A percentile compares a stretch with the other conserved stretches of the same genome.
Evolutionary conservation across 2,888 invertebrate genomes (phyloP).

Genomic region (Nomada fucata): DNA sequence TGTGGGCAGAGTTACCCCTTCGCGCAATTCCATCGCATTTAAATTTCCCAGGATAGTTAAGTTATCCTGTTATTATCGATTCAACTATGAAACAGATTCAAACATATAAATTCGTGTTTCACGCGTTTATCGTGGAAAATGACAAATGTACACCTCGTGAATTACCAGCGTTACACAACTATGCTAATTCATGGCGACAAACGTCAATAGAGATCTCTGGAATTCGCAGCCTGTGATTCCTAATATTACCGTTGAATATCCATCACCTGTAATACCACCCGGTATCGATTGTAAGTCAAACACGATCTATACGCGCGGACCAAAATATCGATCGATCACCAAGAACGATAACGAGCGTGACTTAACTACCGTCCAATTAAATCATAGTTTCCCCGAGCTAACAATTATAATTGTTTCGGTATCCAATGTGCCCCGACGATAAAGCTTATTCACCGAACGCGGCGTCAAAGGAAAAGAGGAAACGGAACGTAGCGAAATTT

Average conservation of each 20-base stretch:
- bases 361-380: conserved; percentile 51
- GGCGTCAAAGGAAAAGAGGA: conserved; percentile 15
- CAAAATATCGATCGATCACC: conserved; percentile 41
- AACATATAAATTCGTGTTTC: conserved; percentile 47
- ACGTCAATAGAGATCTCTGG: conserved; percentile 55
- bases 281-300: conserved; percentile 41
- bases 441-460: not conserved
- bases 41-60: not conserved
- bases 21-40: not conserved
- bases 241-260: conserved; percentile 54
- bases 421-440: not conserved
- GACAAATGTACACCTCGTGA: conserved; percentile 52
- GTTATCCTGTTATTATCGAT: not conserved
- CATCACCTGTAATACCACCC: conserved; percentile 38
- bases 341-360: conserved; percentile 52
- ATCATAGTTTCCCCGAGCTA: conserved; percentile 35
- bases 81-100: conserved; percentile 17
- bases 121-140: conserved; percentile 50
- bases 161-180: conserved; percentile 38
- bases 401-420: conserved; percentile 30
- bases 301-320: conserved; percentile 13
- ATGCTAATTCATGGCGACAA: conserved; percentile 56
- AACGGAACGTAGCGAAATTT: conserved; percentile 31
- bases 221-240: conserved; percentile 55
- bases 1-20: no score